Percentiles rank a stretch among this genome's conserved stretches.
These are phyloP conservation scores for Chaetops frenatus DNA, from an alignment of 2,113 vertebrate species.

Conservation along the genomic window DNA sequence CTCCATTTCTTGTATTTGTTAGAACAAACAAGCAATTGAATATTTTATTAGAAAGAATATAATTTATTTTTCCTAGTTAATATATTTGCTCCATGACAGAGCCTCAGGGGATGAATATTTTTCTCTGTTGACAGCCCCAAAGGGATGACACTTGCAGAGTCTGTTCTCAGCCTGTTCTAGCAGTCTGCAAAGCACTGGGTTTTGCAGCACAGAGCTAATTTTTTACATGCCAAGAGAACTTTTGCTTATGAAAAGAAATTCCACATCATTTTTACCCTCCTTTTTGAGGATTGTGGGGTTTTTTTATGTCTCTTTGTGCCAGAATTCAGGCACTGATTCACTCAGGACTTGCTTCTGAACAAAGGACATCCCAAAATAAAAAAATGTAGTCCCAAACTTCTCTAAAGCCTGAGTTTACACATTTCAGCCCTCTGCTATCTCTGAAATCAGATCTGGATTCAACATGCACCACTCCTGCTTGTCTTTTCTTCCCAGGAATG, in stretches of 20 bases:
- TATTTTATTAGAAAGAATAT: constrained; percentile 17
- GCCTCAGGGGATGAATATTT: constrained; percentile 13
- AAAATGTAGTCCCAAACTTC: neutral
- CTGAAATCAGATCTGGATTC: constrained; percentile 43
- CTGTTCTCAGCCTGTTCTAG: neutral
- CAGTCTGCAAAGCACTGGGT: neutral
- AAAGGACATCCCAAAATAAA: neutral
- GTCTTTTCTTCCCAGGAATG: constrained; percentile 49
- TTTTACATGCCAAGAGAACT: neutral
- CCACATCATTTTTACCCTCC: neutral
- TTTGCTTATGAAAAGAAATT: neutral
- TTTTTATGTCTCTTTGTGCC: neutral
- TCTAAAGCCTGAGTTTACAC: neutral
- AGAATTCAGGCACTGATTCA: neutral
- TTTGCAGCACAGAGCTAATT: neutral
- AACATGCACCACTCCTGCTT: neutral
- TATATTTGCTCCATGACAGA: neutral
- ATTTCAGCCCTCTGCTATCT: constrained; percentile 6
- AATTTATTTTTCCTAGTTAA: constrained; percentile 4
- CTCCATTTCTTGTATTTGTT: neutral
- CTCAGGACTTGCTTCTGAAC: neutral
- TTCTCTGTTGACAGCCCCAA: neutral
- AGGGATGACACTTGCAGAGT: neutral
- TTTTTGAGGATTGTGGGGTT: neutral
- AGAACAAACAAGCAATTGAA: constrained; percentile 17